Percentiles rank a stretch among this genome's conserved stretches.
These are phyloP conservation scores for Leptinotarsa peninsularis DNA, from an alignment of 2,888 invertebrate genomes.

Conservation along the genomic window DNA sequence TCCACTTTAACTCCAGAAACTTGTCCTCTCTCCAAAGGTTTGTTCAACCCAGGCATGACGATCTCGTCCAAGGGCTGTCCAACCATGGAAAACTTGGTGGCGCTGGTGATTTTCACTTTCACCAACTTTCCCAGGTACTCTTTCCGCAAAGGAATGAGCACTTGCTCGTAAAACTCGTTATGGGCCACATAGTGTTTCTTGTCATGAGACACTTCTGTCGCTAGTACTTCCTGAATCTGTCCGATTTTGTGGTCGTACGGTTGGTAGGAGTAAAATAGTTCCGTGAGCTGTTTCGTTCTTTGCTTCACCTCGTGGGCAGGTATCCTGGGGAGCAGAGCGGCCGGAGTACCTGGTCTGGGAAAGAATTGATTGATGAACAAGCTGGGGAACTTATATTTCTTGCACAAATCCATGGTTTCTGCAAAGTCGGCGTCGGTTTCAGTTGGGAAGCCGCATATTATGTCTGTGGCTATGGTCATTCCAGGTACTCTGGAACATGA, in stretches of 20 bases:
- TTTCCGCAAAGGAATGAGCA: slow-evolving; percentile 83
- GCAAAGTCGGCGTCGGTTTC: slow-evolving; percentile 92
- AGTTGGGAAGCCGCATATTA: slow-evolving; percentile 98
- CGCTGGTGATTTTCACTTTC: slow-evolving; percentile 77
- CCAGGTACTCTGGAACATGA: slow-evolving; percentile 80
- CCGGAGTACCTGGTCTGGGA: slow-evolving; percentile 95
- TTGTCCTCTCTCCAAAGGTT: slow-evolving; percentile 70
- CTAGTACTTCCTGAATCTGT: slow-evolving; percentile 80
- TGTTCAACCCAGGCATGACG: slow-evolving; percentile 67
- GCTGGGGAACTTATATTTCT: slow-evolving; percentile 89
- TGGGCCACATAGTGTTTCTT: slow-evolving; percentile 92
- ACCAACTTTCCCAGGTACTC: slow-evolving; percentile 86
- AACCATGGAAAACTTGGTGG: slow-evolving; percentile 83
- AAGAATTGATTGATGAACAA: slow-evolving; percentile 99
- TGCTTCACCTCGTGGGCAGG: slow-evolving; percentile 89
- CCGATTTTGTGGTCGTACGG: slow-evolving; percentile 82
- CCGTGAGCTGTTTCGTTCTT: slow-evolving; percentile 88
- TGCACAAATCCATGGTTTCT: slow-evolving; percentile 86
- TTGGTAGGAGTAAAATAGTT: slow-evolving; percentile 89
- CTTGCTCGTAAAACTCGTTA: slow-evolving; percentile 95
- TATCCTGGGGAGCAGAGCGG: slow-evolving; percentile 87
- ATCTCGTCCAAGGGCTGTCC: slow-evolving; percentile 74
- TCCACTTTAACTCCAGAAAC: slow-evolving; percentile 68
- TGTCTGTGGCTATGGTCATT: slow-evolving; percentile 95
- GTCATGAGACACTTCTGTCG: slow-evolving; percentile 95